Conservation (phyloP, 1,140 invertebrate species). For the Caenorhabditis elegans region DNA sequence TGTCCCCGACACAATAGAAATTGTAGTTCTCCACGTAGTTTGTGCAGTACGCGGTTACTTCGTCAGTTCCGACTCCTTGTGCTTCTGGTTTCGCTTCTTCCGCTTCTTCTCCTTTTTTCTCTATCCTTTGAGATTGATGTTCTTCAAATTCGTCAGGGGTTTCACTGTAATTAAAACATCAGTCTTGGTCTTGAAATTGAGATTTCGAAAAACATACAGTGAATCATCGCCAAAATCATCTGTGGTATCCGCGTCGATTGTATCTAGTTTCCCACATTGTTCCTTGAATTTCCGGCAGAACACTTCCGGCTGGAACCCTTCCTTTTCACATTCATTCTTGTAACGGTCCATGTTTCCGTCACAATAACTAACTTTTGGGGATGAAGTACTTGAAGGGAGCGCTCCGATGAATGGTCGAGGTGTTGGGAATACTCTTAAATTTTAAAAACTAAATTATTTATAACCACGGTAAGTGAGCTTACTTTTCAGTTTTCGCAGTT, state of each 20-base stretch:
- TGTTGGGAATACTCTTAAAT: background rate
- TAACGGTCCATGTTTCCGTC: background rate
- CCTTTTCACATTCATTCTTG: background rate
- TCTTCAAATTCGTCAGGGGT: background rate
- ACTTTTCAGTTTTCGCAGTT: background rate
- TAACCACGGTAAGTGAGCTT: background rate
- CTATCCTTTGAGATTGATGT: background rate
- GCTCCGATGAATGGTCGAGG: background rate
- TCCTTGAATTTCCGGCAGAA: background rate
- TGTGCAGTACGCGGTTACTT: slow-evolving; percentile 28
- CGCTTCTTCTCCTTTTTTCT: background rate
- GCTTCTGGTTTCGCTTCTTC: background rate
- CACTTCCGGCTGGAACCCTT: background rate
- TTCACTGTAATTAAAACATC: background rate
- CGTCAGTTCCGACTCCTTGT: background rate
- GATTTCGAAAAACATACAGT: background rate
- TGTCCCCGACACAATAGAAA: slow-evolving; percentile 42
- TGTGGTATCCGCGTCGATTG: background rate
- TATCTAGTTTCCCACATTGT: background rate
- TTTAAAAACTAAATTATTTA: background rate
- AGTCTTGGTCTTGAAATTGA: no score
- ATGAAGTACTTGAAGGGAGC: no score
- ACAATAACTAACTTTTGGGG: background rate
- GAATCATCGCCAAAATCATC: background rate
- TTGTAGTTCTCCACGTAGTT: slow-evolving; percentile 45